phyloP scores from a whole-genome alignment of 2,113 vertebrate species.

The Tragelaphus imberbis region DNA sequence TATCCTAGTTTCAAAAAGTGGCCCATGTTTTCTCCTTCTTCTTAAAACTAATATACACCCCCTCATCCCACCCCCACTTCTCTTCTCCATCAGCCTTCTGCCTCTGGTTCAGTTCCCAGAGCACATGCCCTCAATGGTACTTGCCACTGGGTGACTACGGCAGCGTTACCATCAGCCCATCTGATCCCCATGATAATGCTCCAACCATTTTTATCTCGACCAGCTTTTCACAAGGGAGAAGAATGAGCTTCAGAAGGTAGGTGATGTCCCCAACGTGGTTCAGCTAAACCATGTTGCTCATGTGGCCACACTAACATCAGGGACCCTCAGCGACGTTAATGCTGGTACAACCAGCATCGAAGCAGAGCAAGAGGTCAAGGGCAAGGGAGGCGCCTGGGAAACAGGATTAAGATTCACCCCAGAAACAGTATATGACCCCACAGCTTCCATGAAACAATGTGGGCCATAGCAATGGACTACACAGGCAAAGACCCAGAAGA shows the following conservation, averaged over 20 bases:
- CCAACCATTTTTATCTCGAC: neutral
- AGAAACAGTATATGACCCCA: neutral
- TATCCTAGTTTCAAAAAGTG: neutral
- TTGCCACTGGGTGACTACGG: fast-evolving
- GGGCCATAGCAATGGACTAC: fast-evolving
- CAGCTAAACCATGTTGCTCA: neutral
- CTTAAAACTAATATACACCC: neutral
- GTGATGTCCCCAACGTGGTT: fast-evolving
- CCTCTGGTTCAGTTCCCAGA: neutral
- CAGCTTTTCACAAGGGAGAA: neutral
- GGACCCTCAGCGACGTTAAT: neutral
- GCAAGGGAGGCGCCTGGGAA: neutral
- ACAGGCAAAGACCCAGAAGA: neutral
- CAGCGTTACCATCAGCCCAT: neutral
- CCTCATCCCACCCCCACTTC: neutral
- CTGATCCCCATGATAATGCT: neutral
- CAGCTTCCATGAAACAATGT: neutral
- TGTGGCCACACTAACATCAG: neutral
- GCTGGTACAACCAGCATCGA: fast-evolving
- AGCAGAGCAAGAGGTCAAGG: fast-evolving
- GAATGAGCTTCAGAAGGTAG: neutral
- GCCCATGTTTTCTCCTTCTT: neutral
- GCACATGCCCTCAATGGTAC: fast-evolving
- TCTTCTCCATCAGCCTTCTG: neutral
- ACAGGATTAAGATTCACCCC: neutral